Conservation (phyloP, 2,888 invertebrate species). For the Hoplodrina blanda region DNA sequence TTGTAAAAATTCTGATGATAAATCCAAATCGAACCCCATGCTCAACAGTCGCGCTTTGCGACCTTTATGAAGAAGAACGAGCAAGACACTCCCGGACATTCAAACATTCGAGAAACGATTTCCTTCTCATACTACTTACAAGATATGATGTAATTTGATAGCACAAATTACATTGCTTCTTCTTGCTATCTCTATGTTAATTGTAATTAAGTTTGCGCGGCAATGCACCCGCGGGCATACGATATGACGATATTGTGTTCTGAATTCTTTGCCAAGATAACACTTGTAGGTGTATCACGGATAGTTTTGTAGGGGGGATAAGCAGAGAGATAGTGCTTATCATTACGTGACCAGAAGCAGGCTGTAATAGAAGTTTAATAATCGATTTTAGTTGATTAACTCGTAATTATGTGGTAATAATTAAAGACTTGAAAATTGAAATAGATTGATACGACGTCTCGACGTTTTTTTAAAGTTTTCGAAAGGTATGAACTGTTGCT, state of each 20-base stretch:
- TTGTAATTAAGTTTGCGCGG: slow-evolving; percentile 58
- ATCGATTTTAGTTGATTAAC: slow-evolving; percentile 2
- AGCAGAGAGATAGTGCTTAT: slow-evolving; percentile 9
- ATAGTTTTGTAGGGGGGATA: slow-evolving; percentile 2
- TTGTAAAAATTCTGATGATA: too few relatives aligned
- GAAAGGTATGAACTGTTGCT: too few relatives aligned
- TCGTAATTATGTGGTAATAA: neutral
- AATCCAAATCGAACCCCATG: too few relatives aligned
- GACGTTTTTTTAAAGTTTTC: too few relatives aligned
- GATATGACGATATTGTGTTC: slow-evolving; percentile 41
- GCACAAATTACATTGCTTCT: slow-evolving; percentile 51
- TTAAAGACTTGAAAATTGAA: too few relatives aligned
- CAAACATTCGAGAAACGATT: slow-evolving; percentile 9
- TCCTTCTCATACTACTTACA: slow-evolving; percentile 8
- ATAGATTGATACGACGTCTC: too few relatives aligned
- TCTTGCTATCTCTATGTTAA: slow-evolving; percentile 55
- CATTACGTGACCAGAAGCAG: slow-evolving; percentile 17
- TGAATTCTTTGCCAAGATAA: slow-evolving; percentile 47
- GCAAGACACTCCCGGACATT: neutral
- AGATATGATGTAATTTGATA: slow-evolving; percentile 51
- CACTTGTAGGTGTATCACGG: slow-evolving; percentile 11
- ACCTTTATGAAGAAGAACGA: too few relatives aligned
- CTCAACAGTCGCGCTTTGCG: too few relatives aligned
- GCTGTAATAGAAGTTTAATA: neutral
- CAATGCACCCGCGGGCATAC: slow-evolving; percentile 61